Base-by-base conservation (phyloP, 2,797 vertebrate genomes). In the Crypturellus tataupa region DNA sequence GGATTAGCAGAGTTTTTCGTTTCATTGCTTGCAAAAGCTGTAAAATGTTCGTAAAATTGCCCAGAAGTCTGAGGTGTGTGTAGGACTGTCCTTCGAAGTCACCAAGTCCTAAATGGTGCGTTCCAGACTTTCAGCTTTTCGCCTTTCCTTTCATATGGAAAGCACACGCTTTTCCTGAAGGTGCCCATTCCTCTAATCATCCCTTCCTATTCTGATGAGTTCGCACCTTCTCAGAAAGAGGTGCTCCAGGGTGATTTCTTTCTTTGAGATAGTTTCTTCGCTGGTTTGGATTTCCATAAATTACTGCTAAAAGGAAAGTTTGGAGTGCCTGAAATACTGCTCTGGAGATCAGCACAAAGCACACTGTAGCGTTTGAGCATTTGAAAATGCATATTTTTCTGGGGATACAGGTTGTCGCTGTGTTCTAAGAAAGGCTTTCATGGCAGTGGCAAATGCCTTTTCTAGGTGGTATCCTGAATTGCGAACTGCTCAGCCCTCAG, bases 231-330 rank as follows among this genome's bases (percentile, higher is more conserved):
- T 86, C 39, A 58, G 51, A 62, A 63, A 76, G 80, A 86, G 93
- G 60, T 73, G 51, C 77, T 92, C 63, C 39, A 83, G 77, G 60
- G n/a, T 53, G 73, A 64, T 89, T 92, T 91, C 51, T 86, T 87
- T 59, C 31, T 88, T 73, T 55, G 67, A 90, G 69, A 60, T 40
- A 4, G 42, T 86, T 91, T 75, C 51, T 90, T 6, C 77, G 81
- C 25, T 60, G 46, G 11, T 23, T 77, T 93, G 78, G 56, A 91
- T 93, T 96, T 90, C 75, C 62, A 71, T 94, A 95, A 87, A 72
- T 82, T 65, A 68, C 25, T 70, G 40, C 68, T 80, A 78, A 65
- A 64, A 80, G 37, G 37, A 87, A 90, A 47, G 25, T 42, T 20
- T 82, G 27, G 7, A 68, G 16, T 82, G 68, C 60, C 64, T 65